A percentile compares a stretch with the other conserved stretches of the same genome.
Evolutionary conservation across 2,797 vertebrate species (phyloP).

Genomic region (Alcedo quadribrachys): DNA sequence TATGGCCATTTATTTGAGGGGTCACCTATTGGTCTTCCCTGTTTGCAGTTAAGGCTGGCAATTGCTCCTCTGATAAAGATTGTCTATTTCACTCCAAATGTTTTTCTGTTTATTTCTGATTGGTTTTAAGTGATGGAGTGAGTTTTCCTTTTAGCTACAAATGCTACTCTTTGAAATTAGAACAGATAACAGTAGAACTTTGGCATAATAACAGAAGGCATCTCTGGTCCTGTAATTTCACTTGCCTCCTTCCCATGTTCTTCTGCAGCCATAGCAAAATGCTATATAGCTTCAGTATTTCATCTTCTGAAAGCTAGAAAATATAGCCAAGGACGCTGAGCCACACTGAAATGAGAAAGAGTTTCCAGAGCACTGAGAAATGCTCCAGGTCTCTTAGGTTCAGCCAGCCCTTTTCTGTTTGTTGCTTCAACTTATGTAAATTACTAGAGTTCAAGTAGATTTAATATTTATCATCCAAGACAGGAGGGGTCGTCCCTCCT

Average conservation of each 20-base stretch:
- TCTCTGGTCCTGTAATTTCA: conserved; percentile 17
- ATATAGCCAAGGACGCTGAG: background rate
- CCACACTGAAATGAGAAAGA: conserved; percentile 35
- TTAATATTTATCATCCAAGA: conserved; percentile 61
- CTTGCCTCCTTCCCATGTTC: background rate
- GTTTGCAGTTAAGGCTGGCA: background rate
- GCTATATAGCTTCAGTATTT: conserved; percentile 22
- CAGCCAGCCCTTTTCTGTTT: conserved; percentile 59
- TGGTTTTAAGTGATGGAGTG: background rate
- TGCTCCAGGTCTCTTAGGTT: conserved; percentile 53
- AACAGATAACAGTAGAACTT: background rate
- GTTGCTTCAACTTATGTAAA: conserved; percentile 65
- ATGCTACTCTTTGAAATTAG: conserved; percentile 15
- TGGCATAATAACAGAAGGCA: background rate
- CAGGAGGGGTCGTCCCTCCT: conserved; percentile 25
- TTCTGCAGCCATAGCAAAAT: background rate
- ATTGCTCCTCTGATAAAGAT: background rate
- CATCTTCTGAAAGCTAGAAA: conserved; percentile 55
- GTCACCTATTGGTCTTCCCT: background rate
- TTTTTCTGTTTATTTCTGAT: conserved; percentile 30
- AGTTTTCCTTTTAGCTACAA: conserved; percentile 35
- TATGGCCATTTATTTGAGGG: conserved; percentile 1
- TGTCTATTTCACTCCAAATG: background rate
- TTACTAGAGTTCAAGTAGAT: conserved; percentile 49
- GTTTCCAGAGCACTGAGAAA: conserved; percentile 22